These are phyloP conservation scores for Scolopax mira DNA, from an alignment of 2,113 vertebrate genomes.

Conservation along the genomic window DNA sequence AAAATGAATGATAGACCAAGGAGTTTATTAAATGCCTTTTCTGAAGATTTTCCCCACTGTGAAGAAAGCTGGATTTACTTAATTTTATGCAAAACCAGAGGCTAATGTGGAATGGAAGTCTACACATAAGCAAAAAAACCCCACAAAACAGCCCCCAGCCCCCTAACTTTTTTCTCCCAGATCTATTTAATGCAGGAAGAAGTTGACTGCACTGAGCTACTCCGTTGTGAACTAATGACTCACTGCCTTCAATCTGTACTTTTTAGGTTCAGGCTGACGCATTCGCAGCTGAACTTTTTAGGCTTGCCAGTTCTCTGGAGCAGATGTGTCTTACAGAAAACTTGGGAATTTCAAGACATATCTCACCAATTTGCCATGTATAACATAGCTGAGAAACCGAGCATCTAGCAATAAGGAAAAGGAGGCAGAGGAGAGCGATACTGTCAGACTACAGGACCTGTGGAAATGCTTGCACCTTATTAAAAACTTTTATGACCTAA, in stretches of 20 bases:
- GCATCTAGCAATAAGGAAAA: not conserved
- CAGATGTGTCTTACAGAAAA: not conserved
- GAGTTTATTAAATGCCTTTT: not conserved
- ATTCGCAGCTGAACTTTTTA: conserved; percentile 10
- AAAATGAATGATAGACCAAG: not conserved
- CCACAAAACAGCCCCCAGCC: not conserved
- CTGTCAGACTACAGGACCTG: not conserved
- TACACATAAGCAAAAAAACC: not conserved
- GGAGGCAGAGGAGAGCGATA: not conserved
- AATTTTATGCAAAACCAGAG: not conserved
- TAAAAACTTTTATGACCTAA: not conserved
- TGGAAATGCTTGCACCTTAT: not conserved
- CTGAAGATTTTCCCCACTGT: not conserved
- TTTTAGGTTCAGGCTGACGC: not conserved
- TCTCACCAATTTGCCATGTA: not conserved
- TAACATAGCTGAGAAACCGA: not conserved
- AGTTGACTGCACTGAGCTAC: not conserved
- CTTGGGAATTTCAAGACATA: not conserved
- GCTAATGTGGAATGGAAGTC: not conserved
- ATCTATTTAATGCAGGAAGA: not conserved
- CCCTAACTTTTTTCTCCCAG: not conserved
- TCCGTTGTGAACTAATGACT: not conserved
- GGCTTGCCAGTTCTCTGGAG: not conserved
- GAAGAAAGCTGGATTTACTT: not conserved
- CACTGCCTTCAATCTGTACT: not conserved